Conservation (phyloP, 2,888 invertebrate species). For the Odontocerum albicorne region DNA sequence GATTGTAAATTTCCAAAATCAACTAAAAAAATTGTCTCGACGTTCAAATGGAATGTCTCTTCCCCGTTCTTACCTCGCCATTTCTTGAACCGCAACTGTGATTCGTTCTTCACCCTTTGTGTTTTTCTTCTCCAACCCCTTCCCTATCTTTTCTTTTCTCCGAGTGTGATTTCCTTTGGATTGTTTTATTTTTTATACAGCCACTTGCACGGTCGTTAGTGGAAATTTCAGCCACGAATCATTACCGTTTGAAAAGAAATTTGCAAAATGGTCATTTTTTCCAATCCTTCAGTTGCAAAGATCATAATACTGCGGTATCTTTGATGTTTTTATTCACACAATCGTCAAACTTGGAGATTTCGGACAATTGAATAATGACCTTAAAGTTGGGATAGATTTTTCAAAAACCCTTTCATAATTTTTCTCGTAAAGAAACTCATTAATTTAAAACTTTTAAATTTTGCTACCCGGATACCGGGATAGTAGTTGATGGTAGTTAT, state of each 20-base stretch:
- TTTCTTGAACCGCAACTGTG: constrained; percentile 35
- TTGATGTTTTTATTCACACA: too few species aligned
- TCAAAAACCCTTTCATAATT: too few species aligned
- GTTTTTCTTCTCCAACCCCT: constrained; percentile 25
- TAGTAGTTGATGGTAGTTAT: too few species aligned
- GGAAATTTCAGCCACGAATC: constrained; percentile 19
- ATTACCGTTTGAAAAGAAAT: constrained; percentile 19
- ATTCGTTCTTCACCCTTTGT: constrained; percentile 37
- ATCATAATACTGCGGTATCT: too few species aligned
- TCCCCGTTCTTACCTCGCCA: constrained; percentile 22
- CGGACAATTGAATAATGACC: too few species aligned
- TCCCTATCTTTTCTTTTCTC: neutral
- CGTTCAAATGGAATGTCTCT: neutral
- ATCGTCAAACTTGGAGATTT: too few species aligned
- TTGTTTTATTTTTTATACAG: constrained; percentile 19
- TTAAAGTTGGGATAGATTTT: too few species aligned
- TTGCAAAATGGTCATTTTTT: constrained; percentile 12
- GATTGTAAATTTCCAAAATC: too few species aligned
- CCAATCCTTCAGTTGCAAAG: too few species aligned
- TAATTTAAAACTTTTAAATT: too few species aligned
- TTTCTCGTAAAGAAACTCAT: too few species aligned
- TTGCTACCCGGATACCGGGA: too few species aligned
- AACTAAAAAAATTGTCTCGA: neutral
- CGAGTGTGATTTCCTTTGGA: constrained; percentile 15
- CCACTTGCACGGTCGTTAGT: constrained; percentile 24